Evolutionary conservation across 2,888 invertebrate species (phyloP), one percentile per base, ranked within the genome.

Genomic region (Drosophila prolongata): DNA sequence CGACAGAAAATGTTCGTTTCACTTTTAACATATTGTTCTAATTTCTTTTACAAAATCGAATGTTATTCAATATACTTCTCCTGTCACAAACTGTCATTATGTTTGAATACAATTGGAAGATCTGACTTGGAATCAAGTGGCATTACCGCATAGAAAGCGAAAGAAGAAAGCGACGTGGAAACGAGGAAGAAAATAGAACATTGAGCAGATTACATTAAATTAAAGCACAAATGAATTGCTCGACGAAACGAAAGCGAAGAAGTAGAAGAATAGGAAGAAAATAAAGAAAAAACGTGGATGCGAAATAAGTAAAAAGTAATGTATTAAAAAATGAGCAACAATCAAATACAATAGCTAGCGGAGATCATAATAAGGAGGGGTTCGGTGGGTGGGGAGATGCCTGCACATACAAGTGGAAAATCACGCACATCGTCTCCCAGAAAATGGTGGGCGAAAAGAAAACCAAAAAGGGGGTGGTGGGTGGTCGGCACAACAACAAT

Each of bases 201-300:
- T 74, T 77, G 72, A 66, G 53, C 60, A 66, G 77, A 75, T 74
- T 72, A 76, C 76, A 78, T 64, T 80, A 68, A 86, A 78, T 82
- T 80, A 66, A 75, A 53, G 64, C 68, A 78, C 74, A 76, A 81
- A 68, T 73, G 64, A 75, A 76, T 64, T 69, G 61, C 61, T 62
- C 40, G 47, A 44, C 56, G 70, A 46, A 59, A 47, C 52, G 50
- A 72, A 56, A 56, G 60, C 55, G 42, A 56, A 62, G 49, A 11
- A 59, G 55, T 35, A 44, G 6, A 47, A 47, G n/a, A 13, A 44
- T n/a, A 46, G n/a, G n/a, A 44, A 40, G 30, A 14, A 8, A 8
- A 30, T 6, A 8, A 30, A 30, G 30, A 30, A 30, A 30, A 35
- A 57, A 46, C 54, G 62, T 66, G 56, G 67, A 68, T 58, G 66